These are phyloP conservation scores for Orchesella cincta DNA, from an alignment of 1,140 invertebrate genomes.

Conservation along the genomic window DNA sequence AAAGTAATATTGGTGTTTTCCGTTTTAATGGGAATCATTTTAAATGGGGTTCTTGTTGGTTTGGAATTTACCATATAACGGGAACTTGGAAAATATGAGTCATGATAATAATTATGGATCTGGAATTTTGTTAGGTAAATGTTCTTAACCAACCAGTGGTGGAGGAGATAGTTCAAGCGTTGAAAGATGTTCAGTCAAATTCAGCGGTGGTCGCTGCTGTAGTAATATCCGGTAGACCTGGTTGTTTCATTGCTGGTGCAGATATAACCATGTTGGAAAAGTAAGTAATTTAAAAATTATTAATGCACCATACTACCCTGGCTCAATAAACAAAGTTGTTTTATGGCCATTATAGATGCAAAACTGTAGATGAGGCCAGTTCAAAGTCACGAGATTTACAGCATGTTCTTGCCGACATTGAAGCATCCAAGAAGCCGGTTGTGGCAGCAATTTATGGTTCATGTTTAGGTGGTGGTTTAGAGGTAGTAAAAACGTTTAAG, in stretches of 20 bases:
- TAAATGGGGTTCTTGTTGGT: too few relatives aligned
- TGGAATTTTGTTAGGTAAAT: conserved; percentile 78
- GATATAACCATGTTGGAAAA: conserved; percentile 84
- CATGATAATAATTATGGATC: too few relatives aligned
- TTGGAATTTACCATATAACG: too few relatives aligned
- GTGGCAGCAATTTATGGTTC: conserved; percentile 95
- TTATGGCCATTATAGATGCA: conserved; percentile 61
- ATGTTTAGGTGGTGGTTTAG: conserved; percentile 95
- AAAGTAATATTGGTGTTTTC: too few relatives aligned
- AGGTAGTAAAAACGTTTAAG: too few relatives aligned
- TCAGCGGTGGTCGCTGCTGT: conserved; percentile 79
- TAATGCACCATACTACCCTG: too few relatives aligned
- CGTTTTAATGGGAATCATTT: too few relatives aligned
- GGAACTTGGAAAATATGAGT: too few relatives aligned
- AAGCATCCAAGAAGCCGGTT: conserved; percentile 83
- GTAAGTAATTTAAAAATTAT: too few relatives aligned
- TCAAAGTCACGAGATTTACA: conserved; percentile 71
- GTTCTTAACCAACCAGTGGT: conserved; percentile 77
- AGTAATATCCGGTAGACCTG: conserved; percentile 91
- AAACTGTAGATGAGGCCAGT: conserved; percentile 76
- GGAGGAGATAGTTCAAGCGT: conserved; percentile 70
- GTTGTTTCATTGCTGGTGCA: conserved; percentile 95
- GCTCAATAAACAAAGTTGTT: too few relatives aligned
- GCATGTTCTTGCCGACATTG: conserved; percentile 75
- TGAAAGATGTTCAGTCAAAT: conserved; percentile 76